These are phyloP conservation scores for Paradisaea rubra DNA, from an alignment of 2,113 vertebrate species.

Conservation along the genomic window DNA sequence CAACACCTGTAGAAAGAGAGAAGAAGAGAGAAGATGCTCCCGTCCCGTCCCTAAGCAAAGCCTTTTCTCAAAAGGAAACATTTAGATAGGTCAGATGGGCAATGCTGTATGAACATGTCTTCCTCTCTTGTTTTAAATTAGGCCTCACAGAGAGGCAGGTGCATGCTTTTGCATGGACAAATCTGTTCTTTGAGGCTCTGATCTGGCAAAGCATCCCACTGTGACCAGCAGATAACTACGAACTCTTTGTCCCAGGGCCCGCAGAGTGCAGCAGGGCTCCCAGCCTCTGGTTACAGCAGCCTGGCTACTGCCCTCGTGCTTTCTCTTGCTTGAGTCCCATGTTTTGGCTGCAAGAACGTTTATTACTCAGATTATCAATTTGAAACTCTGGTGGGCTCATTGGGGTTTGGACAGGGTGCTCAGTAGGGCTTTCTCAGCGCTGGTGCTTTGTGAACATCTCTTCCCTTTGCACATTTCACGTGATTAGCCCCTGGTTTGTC, in stretches of 20 bases:
- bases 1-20: background rate
- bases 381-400: background rate
- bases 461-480: background rate
- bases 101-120: background rate
- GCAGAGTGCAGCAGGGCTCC: background rate
- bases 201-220: background rate
- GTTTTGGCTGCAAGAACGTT: background rate
- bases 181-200: background rate
- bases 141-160: background rate
- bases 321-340: background rate
- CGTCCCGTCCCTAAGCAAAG: background rate
- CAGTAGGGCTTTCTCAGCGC: background rate
- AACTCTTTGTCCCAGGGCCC: background rate
- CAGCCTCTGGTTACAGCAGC: background rate
- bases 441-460: background rate
- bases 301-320: fast-evolving
- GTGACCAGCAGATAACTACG: background rate
- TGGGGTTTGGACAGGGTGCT: background rate
- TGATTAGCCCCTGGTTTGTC: background rate
- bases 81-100: background rate
- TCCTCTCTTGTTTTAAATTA: background rate
- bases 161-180: background rate
- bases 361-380: background rate
- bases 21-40: background rate
- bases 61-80: background rate